phyloP scores from a whole-genome alignment of 1,140 invertebrate genomes.

The Oscheius sp. region DNA sequence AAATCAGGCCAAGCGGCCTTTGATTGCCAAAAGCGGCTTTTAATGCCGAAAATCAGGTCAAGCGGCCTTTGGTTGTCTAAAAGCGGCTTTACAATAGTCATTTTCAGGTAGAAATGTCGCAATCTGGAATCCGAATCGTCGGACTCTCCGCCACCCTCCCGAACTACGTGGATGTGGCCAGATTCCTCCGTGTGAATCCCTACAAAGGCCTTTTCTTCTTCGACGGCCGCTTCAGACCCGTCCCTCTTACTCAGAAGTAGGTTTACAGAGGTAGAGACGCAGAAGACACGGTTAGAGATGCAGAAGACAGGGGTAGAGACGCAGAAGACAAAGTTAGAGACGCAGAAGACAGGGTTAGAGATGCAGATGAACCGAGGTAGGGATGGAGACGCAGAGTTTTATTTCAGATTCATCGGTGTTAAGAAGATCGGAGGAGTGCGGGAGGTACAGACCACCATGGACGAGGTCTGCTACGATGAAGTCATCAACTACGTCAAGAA shows the following conservation, averaged over 20 bases:
- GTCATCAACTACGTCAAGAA: slow-evolving; percentile 79
- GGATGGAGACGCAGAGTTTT: no score
- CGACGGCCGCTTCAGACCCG: slow-evolving; percentile 89
- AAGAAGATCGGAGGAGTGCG: slow-evolving; percentile 73
- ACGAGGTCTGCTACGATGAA: slow-evolving; percentile 89
- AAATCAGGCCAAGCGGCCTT: no score
- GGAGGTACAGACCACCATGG: slow-evolving; percentile 81
- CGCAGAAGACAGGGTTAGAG: no score
- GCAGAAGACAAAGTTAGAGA: no score
- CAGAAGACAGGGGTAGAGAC: no score
- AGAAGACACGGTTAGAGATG: no score
- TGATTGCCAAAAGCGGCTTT: no score
- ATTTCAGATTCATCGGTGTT: slow-evolving; percentile 79
- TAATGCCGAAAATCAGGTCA: no score
- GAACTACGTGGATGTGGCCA: slow-evolving; percentile 93
- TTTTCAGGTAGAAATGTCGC: slow-evolving; percentile 78
- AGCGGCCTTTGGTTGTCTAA: no score
- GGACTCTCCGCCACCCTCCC: slow-evolving; percentile 94
- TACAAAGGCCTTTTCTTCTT: slow-evolving; percentile 92
- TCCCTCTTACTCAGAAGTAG: slow-evolving; percentile 78
- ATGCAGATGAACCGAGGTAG: no score
- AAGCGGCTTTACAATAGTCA: neutral
- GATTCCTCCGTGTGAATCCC: slow-evolving; percentile 89
- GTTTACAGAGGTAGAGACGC: no score
- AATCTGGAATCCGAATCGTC: slow-evolving; percentile 95